Evolutionary conservation across 2,113 vertebrate genomes (phyloP).

Genomic region (Calidris pygmaea): DNA sequence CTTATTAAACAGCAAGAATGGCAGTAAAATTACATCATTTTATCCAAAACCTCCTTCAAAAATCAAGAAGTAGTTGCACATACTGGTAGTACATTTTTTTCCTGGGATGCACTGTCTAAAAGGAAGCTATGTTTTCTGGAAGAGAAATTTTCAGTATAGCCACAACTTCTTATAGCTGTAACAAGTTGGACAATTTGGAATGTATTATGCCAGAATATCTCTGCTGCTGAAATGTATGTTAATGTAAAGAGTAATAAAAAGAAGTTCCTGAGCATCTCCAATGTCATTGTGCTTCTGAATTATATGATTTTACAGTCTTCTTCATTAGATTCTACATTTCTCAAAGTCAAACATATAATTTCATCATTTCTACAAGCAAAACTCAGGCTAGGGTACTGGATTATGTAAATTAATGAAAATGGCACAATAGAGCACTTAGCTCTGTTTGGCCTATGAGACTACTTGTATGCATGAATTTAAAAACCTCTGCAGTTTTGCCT

Average conservation of each 20-base stretch:
- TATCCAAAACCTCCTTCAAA: not conserved
- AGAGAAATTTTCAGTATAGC: not conserved
- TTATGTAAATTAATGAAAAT: not conserved
- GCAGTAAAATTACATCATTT: not conserved
- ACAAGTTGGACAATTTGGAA: not conserved
- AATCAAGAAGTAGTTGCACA: not conserved
- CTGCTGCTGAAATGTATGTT: not conserved
- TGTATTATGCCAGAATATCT: not conserved
- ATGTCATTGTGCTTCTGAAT: not conserved
- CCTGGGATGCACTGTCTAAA: not conserved
- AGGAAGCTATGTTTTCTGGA: not conserved
- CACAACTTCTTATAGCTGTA: not conserved
- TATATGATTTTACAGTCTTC: not conserved
- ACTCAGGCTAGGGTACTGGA: not conserved
- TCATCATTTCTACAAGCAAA: not conserved
- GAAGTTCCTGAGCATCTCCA: not conserved
- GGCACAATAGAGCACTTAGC: not conserved
- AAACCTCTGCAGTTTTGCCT: not conserved
- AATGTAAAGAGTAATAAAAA: not conserved
- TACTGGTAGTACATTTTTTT: not conserved
- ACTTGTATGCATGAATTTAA: not conserved
- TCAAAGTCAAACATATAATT: conserved; percentile 13
- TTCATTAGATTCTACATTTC: not conserved
- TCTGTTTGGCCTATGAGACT: not conserved
- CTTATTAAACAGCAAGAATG: not conserved